These are phyloP conservation scores for Erythrocercus mccallii DNA, from an alignment of 2,113 vertebrate species.

Conservation along the genomic window DNA sequence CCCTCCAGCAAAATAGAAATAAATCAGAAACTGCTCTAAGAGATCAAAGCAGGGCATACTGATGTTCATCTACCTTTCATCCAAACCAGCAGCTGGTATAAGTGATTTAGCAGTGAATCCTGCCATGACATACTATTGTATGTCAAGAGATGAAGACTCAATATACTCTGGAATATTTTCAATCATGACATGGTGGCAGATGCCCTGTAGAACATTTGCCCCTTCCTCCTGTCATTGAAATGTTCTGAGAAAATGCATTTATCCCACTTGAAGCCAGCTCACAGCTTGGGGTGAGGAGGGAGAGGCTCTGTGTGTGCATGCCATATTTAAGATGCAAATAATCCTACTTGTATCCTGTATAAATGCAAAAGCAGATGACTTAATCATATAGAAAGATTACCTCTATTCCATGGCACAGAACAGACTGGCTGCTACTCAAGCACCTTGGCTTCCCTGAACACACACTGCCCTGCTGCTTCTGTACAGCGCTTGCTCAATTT, in stretches of 20 bases:
- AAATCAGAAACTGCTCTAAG: background rate
- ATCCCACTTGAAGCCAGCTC: background rate
- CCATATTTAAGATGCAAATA: background rate
- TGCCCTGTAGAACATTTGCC: background rate
- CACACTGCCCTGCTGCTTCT: background rate
- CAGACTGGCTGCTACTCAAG: background rate
- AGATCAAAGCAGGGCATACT: background rate
- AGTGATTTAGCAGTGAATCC: background rate
- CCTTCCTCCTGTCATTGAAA: background rate
- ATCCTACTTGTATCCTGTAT: background rate
- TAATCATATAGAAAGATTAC: background rate
- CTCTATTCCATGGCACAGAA: background rate
- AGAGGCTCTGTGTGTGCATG: rapidly evolving
- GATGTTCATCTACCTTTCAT: background rate
- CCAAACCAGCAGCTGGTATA: background rate
- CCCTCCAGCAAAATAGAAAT: background rate
- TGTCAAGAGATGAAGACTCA: background rate
- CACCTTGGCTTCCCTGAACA: background rate
- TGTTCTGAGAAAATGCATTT: background rate
- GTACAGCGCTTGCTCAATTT: background rate
- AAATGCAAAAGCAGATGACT: background rate
- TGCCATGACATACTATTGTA: background rate
- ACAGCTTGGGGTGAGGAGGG: background rate
- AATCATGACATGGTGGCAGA: background rate
- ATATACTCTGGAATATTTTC: background rate